Percentiles rank a stretch among this genome's conserved stretches.
Evolutionary conservation across 2,797 vertebrate species (phyloP).

Genomic region (Catostomus latipinnis): DNA sequence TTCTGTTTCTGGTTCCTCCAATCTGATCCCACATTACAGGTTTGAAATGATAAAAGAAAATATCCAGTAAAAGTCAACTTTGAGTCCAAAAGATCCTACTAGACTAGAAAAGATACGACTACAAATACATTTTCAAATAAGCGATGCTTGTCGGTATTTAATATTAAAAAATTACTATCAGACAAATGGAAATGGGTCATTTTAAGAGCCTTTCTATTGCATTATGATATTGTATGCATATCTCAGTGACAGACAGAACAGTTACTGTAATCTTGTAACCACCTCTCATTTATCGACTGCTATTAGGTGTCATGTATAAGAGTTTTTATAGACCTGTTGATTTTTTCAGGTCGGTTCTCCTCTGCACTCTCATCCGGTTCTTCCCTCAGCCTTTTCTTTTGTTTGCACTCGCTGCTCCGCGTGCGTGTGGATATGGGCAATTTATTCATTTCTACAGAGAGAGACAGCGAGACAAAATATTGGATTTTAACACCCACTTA

Average conservation of each 20-base stretch:
- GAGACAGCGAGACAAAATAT: neutral
- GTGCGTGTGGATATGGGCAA: constrained; percentile 62
- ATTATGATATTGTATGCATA: neutral
- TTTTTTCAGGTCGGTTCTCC: constrained; percentile 55
- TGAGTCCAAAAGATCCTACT: neutral
- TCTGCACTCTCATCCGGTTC: constrained; percentile 15
- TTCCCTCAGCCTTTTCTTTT: constrained; percentile 60
- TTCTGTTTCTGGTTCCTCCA: constrained; percentile 18
- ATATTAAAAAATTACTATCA: neutral
- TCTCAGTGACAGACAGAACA: neutral
- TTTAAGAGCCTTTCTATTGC: constrained; percentile 1
- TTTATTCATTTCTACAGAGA: constrained; percentile 56
- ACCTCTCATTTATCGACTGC: too few relatives aligned
- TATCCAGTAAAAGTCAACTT: neutral
- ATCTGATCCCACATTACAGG: constrained; percentile 39
- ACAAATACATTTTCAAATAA: neutral
- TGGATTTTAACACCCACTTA: neutral
- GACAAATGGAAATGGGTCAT: neutral
- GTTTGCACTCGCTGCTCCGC: constrained; percentile 70
- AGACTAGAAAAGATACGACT: too few relatives aligned
- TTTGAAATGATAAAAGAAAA: neutral
- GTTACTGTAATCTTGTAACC: neutral
- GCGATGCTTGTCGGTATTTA: neutral
- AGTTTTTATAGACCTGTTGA: constrained; percentile 56
- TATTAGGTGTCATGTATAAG: neutral